Percentiles rank a stretch among this genome's conserved stretches.
phyloP scores from a whole-genome alignment of 2,888 invertebrate genomes.

The Noctua janthe region DNA sequence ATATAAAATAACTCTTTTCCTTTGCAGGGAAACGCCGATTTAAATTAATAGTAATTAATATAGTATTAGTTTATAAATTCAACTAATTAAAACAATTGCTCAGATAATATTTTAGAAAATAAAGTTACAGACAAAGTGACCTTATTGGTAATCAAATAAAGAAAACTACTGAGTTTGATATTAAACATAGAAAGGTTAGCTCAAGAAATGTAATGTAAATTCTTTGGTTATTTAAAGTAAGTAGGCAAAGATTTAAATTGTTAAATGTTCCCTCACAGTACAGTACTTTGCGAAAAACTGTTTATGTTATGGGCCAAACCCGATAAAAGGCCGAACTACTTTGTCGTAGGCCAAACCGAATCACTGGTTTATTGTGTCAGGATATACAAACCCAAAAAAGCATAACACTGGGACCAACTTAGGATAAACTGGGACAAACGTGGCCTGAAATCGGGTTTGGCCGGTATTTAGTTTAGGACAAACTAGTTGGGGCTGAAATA shows the following conservation, averaged over 20 bases:
- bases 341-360: neutral
- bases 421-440: too few relatives aligned
- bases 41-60: slow-evolving; percentile 31
- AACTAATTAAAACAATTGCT: slow-evolving; percentile 48
- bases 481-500: neutral
- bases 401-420: neutral
- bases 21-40: neutral
- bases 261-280: neutral
- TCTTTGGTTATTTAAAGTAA: slow-evolving; percentile 40
- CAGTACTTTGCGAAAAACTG: neutral
- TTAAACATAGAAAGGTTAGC: slow-evolving; percentile 43
- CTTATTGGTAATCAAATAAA: slow-evolving; percentile 57
- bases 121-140: slow-evolving; percentile 53
- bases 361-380: neutral
- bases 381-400: neutral
- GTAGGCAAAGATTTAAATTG: neutral
- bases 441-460: neutral
- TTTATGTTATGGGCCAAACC: neutral
- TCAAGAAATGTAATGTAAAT: slow-evolving; percentile 37
- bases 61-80: slow-evolving; percentile 41
- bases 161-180: slow-evolving; percentile 51
- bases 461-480: neutral
- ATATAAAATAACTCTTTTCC: neutral
- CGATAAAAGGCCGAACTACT: neutral
- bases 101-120: slow-evolving; percentile 43